Conservation (phyloP, 2,113 vertebrate species). For the Vanacampus margaritifer region DNA sequence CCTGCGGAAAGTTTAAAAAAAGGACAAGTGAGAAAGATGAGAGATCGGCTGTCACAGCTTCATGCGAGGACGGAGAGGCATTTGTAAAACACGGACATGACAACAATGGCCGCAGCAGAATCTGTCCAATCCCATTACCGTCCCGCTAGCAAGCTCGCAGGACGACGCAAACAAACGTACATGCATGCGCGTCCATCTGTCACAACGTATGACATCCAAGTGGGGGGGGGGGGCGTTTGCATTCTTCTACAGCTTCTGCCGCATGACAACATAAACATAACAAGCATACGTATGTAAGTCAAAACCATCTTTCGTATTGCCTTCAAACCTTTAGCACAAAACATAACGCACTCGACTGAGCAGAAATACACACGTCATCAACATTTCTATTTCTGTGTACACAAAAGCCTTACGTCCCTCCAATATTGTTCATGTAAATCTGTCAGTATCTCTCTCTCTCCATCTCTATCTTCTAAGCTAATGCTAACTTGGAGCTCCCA, state of each 20-base stretch:
- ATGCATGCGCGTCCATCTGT: conserved; percentile 7
- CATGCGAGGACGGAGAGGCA: conserved; percentile 37
- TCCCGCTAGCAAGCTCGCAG: conserved; percentile 35
- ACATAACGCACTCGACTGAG: too few species aligned
- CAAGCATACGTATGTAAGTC: background rate
- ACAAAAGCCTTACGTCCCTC: too few species aligned
- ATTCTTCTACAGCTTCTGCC: background rate
- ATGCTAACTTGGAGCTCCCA: background rate
- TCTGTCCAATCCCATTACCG: conserved; percentile 61
- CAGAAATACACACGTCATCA: too few species aligned
- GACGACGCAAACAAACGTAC: background rate
- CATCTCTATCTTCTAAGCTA: too few species aligned
- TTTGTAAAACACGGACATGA: conserved; percentile 66
- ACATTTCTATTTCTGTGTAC: too few species aligned
- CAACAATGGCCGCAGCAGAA: conserved; percentile 55
- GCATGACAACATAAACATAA: conserved; percentile 2
- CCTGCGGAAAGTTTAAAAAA: background rate
- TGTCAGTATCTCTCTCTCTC: too few species aligned
- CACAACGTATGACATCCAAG: conserved; percentile 8
- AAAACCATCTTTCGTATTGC: too few species aligned
- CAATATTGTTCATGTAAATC: too few species aligned
- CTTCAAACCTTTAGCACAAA: background rate
- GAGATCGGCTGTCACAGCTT: conserved; percentile 27
- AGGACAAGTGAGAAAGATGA: conserved; percentile 13
- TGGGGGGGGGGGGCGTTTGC: conserved; percentile 14